phyloP scores from a whole-genome alignment of 1,140 invertebrate species.

The Stenopsyche tienmushanensis region DNA sequence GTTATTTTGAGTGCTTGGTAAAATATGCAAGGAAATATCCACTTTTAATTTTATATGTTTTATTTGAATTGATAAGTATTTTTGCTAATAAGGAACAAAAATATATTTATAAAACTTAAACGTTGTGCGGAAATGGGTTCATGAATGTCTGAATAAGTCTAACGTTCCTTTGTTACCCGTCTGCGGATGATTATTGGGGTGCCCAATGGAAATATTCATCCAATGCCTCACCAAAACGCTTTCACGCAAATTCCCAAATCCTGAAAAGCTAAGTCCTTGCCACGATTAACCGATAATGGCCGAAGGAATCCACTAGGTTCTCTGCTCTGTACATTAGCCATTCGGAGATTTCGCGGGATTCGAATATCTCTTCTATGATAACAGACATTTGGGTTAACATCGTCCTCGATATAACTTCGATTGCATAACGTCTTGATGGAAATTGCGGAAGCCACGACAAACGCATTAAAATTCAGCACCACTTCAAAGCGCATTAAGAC shows the following conservation, averaged over 20 bases:
- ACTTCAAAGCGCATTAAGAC: no score
- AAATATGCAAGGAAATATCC: not conserved
- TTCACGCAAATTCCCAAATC: conserved; percentile 4
- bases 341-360: no score
- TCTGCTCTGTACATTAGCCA: not conserved
- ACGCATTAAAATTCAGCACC: no score
- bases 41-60: no score
- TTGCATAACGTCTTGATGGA: no score
- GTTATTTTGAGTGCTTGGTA: not conserved
- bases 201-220: not conserved
- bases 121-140: no score
- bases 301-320: conserved; percentile 1
- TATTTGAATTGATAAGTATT: not conserved
- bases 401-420: no score
- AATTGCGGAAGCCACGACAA: no score
- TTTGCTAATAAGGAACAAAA: not conserved
- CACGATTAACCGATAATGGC: conserved; percentile 3
- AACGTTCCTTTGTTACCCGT: conserved; percentile 18
- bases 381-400: no score
- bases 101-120: no score
- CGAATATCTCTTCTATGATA: no score
- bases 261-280: conserved; percentile 1
- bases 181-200: conserved; percentile 6
- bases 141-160: no score
- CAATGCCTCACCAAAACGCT: not conserved